Conservation (phyloP, 2,888 invertebrate genomes). For the Morpho deidamia region DNA sequence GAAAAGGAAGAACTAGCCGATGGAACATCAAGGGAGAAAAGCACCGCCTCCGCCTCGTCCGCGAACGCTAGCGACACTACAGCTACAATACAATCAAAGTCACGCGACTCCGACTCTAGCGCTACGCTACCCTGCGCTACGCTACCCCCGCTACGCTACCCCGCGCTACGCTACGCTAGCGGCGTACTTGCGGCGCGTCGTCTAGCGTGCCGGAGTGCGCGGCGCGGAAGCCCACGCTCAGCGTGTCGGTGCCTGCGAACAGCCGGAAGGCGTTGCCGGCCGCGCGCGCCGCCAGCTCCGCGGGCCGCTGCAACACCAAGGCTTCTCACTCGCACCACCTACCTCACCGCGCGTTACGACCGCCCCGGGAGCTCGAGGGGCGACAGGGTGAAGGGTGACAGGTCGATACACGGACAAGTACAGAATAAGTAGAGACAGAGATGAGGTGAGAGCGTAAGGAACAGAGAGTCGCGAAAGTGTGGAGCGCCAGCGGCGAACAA, state of each 20-base stretch:
- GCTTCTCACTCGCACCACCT: conserved; percentile 35
- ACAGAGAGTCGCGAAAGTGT: background rate
- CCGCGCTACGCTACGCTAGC: no score
- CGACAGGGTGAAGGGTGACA: background rate
- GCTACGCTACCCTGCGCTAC: no score
- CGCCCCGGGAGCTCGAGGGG: no score
- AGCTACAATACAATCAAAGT: background rate
- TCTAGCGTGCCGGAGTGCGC: conserved; percentile 75
- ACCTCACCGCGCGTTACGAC: background rate
- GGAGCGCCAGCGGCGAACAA: background rate
- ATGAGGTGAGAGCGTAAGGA: background rate
- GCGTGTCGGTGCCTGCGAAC: conserved; percentile 86
- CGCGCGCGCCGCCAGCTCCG: conserved; percentile 88
- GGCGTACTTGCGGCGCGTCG: conserved; percentile 64
- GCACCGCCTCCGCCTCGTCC: no score
- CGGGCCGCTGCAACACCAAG: conserved; percentile 81
- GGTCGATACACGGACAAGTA: background rate
- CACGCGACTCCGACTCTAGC: background rate
- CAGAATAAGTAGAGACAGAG: conserved; percentile 7
- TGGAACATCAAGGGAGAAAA: no score
- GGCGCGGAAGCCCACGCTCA: conserved; percentile 84
- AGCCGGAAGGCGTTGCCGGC: conserved; percentile 88
- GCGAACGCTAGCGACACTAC: background rate
- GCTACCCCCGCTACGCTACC: no score
- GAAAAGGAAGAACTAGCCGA: background rate